A percentile compares a stretch with the other conserved stretches of the same genome.
These are phyloP conservation scores for Rhabditoides inermis DNA, from an alignment of 2,888 invertebrate species.

Conservation along the genomic window DNA sequence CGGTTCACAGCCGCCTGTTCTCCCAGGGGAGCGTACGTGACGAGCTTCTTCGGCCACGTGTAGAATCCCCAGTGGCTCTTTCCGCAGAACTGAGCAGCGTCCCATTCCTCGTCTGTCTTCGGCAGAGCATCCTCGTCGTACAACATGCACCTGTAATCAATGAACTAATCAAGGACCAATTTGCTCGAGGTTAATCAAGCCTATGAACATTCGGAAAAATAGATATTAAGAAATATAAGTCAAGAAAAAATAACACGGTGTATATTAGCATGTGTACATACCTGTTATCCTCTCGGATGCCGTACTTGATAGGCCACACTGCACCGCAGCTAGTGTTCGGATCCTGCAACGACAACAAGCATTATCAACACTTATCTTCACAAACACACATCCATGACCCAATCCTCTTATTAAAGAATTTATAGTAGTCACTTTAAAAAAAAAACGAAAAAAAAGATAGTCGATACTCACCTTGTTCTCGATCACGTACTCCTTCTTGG, in stretches of 20 bases:
- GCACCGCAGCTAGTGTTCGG: slow-evolving; percentile 35
- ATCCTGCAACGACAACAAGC: slow-evolving; percentile 2
- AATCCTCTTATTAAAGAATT: too few relatives aligned
- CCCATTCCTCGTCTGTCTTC: slow-evolving; percentile 67
- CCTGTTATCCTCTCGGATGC: slow-evolving; percentile 64
- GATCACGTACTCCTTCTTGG: slow-evolving; percentile 25
- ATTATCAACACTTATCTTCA: too few relatives aligned
- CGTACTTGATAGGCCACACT: slow-evolving; percentile 46
- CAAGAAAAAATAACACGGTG: neutral
- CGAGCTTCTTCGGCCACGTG: slow-evolving; percentile 57
- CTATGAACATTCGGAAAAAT: too few relatives aligned
- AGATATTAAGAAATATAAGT: neutral
- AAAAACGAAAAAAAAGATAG: too few relatives aligned
- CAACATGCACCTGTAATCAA: slow-evolving; percentile 21
- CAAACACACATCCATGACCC: too few relatives aligned
- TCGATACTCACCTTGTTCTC: slow-evolving; percentile 8
- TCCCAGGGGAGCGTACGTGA: slow-evolving; percentile 32
- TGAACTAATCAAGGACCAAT: too few relatives aligned
- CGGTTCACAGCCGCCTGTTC: slow-evolving; percentile 36
- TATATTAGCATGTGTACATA: slow-evolving; percentile 61
- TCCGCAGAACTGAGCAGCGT: slow-evolving; percentile 65
- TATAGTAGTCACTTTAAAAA: too few relatives aligned
- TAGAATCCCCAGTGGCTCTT: slow-evolving; percentile 62
- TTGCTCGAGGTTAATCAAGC: too few relatives aligned
- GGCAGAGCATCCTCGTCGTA: slow-evolving; percentile 55